Evolutionary conservation across 2,797 vertebrate genomes (phyloP).

Genomic region (Glossophaga mutica): DNA sequence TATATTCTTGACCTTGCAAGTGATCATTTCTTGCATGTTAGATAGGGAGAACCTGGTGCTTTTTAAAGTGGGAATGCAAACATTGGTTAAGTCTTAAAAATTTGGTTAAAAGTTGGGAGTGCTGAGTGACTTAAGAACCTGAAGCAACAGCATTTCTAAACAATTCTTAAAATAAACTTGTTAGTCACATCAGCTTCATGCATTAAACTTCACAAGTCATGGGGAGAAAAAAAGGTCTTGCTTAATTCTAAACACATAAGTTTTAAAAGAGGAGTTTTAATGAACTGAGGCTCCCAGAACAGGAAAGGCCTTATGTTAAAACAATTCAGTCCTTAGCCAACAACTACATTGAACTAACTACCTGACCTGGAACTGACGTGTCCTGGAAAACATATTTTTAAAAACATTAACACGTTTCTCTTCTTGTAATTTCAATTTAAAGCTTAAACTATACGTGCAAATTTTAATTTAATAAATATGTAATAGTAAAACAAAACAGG

Average conservation of each 20-base stretch:
- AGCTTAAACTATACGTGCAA: constrained; percentile 22
- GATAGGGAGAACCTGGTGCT: constrained; percentile 35
- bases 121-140: constrained; percentile 60
- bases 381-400: constrained; percentile 43
- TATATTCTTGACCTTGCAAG: constrained; percentile 50
- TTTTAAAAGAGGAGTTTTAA: constrained; percentile 62
- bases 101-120: constrained; percentile 51
- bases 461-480: constrained; percentile 42
- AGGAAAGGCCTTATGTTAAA: constrained; percentile 53
- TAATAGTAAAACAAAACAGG: background rate
- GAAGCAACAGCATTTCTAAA: constrained; percentile 70
- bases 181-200: constrained; percentile 68
- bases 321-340: constrained; percentile 46
- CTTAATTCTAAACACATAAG: constrained; percentile 60
- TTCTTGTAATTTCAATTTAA: constrained; percentile 49
- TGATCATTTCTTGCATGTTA: constrained; percentile 47
- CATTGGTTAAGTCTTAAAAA: constrained; percentile 43
- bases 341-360: constrained; percentile 53
- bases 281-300: constrained; percentile 42
- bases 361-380: constrained; percentile 17
- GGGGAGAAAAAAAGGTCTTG: constrained; percentile 45
- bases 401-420: constrained; percentile 52
- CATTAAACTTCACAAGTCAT: constrained; percentile 68
- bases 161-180: constrained; percentile 71
- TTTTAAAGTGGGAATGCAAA: constrained; percentile 47